Evolutionary conservation across 2,113 vertebrate species (phyloP).

Genomic region (Hypocryptadius cinnamomeus): DNA sequence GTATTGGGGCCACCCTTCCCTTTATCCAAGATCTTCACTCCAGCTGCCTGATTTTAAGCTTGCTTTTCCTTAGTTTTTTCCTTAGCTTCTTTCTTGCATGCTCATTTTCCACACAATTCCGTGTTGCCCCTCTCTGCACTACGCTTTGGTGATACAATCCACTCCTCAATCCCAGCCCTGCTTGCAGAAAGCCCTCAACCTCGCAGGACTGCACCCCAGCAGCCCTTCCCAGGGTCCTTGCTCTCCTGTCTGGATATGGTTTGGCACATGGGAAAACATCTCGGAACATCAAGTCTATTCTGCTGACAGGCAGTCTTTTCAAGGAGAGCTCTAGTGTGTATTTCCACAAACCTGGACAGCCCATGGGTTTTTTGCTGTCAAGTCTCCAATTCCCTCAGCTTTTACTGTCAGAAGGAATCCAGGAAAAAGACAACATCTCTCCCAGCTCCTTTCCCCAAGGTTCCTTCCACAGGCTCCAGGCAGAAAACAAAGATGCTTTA

Average conservation of each 20-base stretch:
- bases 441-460: not conserved
- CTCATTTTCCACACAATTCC: not conserved
- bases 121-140: not conserved
- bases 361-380: constrained; percentile 34
- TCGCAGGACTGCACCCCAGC: not conserved
- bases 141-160: rapidly evolving
- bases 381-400: constrained; percentile 49
- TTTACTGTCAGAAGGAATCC: constrained; percentile 53
- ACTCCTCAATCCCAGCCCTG: not conserved
- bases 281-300: not conserved
- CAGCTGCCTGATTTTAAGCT: not conserved
- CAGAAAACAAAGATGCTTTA: constrained; percentile 4
- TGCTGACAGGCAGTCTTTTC: constrained; percentile 34
- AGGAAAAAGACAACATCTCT: constrained; percentile 29
- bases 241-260: not conserved
- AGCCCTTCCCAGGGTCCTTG: not conserved
- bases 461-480: not conserved
- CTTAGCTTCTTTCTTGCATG: not conserved
- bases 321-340: not conserved
- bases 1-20: not conserved
- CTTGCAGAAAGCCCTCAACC: not conserved
- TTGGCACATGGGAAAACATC: not conserved
- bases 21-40: not conserved
- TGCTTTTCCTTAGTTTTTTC: not conserved
- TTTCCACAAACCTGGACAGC: constrained; percentile 50